Percentiles rank a stretch among this genome's conserved stretches.
phyloP scores from a whole-genome alignment of 2,797 vertebrate genomes.

The Coreius guichenoti region DNA sequence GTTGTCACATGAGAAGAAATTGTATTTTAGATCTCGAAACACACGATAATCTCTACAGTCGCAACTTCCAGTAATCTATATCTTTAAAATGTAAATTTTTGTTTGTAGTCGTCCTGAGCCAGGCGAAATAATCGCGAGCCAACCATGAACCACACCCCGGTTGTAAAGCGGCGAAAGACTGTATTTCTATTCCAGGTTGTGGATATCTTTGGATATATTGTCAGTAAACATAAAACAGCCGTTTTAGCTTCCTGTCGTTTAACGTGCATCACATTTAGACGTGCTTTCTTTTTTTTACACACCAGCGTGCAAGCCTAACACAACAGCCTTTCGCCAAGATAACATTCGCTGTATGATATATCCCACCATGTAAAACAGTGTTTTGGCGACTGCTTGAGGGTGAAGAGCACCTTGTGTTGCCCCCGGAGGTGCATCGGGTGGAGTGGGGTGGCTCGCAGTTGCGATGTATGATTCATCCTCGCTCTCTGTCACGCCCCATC shows the following conservation, averaged over 20 bases:
- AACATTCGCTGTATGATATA: background rate
- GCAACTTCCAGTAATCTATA: background rate
- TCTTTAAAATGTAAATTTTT: background rate
- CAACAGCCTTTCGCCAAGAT: background rate
- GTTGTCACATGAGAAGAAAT: background rate
- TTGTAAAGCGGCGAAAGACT: slow-evolving; percentile 23
- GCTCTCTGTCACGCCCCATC: slow-evolving; percentile 68
- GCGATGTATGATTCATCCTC: slow-evolving; percentile 70
- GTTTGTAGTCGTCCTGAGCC: slow-evolving; percentile 1
- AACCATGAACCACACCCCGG: slow-evolving; percentile 63
- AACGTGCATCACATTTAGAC: background rate
- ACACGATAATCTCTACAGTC: background rate
- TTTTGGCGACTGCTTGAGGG: background rate
- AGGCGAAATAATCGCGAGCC: background rate
- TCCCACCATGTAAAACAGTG: background rate
- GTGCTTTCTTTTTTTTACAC: background rate
- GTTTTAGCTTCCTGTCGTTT: background rate
- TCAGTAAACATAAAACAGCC: background rate
- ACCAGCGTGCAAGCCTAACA: background rate
- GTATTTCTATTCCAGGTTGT: background rate
- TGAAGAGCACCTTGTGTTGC: slow-evolving; percentile 36
- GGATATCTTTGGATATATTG: background rate
- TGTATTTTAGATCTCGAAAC: slow-evolving; percentile 7
- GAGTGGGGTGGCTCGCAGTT: slow-evolving; percentile 32
- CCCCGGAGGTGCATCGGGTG: background rate